Base-by-base conservation (phyloP, 2,888 invertebrate genomes). In the Ormyrus thymus region DNA sequence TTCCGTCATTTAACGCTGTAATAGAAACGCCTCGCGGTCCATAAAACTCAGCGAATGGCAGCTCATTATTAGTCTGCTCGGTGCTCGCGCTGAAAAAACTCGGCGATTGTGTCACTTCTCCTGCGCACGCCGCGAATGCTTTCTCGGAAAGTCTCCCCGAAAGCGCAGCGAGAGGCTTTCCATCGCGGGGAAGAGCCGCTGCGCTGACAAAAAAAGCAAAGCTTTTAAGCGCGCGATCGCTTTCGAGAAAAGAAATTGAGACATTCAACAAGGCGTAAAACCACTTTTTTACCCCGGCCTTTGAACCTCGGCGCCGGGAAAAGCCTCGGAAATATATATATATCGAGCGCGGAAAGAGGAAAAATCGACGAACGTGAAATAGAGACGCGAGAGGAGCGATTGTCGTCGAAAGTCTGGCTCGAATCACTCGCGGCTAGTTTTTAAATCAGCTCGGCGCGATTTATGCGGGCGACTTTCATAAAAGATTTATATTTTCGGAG, bases 211-310 rank as follows among this genome's bases (percentile, higher is more conserved):
- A 29, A 56, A 46, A 29, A 10, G 13, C 29, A 15, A 50, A 50
- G 46, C 55, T 62, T 13, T 29, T 13, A 62, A 56, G n/a, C 29
- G 43, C 29, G 56, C 53, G 10, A 46, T 66, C 11, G 46, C n/a
- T 72, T 43, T 51, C 58, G 56, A 50, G 50, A 55, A 29, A 72
- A 72, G 73, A 69, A 53, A 78, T 74, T 58, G 55, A 66, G 74
- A 73, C 73, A 61, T 73, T 58, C 50, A 59, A 64, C 64, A 61
- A 74, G 64, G 61, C 56, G 68, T 69, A 74, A 78, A 74, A 75
- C 62, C 71, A 75, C 59, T 55, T 59, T 66, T 70, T 65, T 66
- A 8, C 45, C 9, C 53, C 50, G 70, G 70, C 71, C 66, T 70
- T 66, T 72, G 72, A 77, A 72, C 65, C 59, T 62, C 13, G 4